Evolutionary conservation across 2,888 invertebrate genomes (phyloP).

Genomic region (Drosophila rellima): DNA sequence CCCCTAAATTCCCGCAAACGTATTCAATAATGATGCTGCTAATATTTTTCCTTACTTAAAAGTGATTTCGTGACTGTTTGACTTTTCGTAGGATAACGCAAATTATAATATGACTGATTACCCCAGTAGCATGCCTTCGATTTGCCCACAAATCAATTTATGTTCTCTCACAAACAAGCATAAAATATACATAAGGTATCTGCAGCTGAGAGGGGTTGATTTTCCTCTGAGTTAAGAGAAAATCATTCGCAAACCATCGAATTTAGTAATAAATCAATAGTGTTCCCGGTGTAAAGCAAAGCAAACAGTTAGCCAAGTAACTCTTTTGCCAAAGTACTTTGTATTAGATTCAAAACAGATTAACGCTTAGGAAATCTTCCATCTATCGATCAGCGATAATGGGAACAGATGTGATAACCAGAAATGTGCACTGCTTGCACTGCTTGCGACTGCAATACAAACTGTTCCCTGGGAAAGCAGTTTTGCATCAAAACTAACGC

Average conservation of each 20-base stretch:
- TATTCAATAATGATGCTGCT: constrained; percentile 56
- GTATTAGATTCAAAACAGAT: neutral
- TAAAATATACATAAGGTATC: constrained; percentile 47
- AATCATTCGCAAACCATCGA: neutral
- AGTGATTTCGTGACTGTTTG: constrained; percentile 84
- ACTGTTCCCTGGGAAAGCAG: constrained; percentile 10
- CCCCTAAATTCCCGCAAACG: constrained; percentile 24
- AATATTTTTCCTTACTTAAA: constrained; percentile 58
- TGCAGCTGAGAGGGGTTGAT: constrained; percentile 49
- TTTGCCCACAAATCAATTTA: constrained; percentile 55
- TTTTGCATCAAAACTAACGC: neutral
- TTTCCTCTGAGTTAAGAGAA: neutral
- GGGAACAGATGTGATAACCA: neutral
- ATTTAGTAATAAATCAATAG: neutral
- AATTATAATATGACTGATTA: constrained; percentile 86
- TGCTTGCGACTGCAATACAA: neutral
- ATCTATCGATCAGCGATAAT: neutral
- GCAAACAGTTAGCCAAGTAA: neutral
- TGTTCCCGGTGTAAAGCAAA: neutral
- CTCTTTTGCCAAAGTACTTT: neutral
- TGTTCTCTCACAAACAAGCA: constrained; percentile 16
- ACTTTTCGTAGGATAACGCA: constrained; percentile 85
- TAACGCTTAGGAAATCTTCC: neutral
- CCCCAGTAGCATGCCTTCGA: constrained; percentile 60
- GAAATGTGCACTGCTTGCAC: constrained; percentile 2